phyloP scores from a whole-genome alignment of 2,113 vertebrate genomes.

The Etheostoma cragini region DNA sequence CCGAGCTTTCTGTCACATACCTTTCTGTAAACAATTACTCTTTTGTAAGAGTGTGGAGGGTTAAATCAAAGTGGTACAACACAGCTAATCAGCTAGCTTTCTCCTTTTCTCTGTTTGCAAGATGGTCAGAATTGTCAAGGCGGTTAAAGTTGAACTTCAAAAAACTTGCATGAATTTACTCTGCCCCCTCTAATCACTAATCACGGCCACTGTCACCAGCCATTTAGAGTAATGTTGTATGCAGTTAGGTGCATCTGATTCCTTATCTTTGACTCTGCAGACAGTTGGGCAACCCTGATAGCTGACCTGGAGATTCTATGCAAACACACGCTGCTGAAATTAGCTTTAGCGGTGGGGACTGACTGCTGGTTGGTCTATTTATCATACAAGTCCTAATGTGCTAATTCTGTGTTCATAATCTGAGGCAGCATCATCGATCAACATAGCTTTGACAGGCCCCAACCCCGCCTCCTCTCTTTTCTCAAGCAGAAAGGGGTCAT shows the following conservation, averaged over 20 bases:
- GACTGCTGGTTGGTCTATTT: conserved; percentile 83
- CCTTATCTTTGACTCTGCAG: conserved; percentile 34
- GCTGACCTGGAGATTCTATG: conserved; percentile 18
- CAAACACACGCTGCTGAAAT: conserved; percentile 52
- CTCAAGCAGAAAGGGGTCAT: conserved; percentile 90
- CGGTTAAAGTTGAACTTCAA: not conserved
- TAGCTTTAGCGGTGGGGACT: conserved; percentile 61
- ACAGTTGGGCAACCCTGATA: conserved; percentile 19
- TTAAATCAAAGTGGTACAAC: not conserved
- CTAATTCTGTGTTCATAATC: conserved; percentile 91
- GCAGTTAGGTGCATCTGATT: not conserved
- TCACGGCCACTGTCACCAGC: not conserved
- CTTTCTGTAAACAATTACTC: too few relatives aligned
- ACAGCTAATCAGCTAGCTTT: not conserved
- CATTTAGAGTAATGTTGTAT: not conserved
- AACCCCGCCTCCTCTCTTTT: conserved; percentile 66
- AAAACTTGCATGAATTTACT: not conserved
- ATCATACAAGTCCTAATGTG: conserved; percentile 88
- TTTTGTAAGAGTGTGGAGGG: too few relatives aligned
- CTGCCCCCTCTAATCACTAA: not conserved
- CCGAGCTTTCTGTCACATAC: too few relatives aligned
- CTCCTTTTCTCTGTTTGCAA: not conserved
- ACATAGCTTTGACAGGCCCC: conserved; percentile 88
- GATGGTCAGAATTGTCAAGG: not conserved
- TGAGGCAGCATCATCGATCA: conserved; percentile 91